Evolutionary conservation across 2,113 vertebrate species (phyloP).

Genomic region (Sula dactylatra): DNA sequence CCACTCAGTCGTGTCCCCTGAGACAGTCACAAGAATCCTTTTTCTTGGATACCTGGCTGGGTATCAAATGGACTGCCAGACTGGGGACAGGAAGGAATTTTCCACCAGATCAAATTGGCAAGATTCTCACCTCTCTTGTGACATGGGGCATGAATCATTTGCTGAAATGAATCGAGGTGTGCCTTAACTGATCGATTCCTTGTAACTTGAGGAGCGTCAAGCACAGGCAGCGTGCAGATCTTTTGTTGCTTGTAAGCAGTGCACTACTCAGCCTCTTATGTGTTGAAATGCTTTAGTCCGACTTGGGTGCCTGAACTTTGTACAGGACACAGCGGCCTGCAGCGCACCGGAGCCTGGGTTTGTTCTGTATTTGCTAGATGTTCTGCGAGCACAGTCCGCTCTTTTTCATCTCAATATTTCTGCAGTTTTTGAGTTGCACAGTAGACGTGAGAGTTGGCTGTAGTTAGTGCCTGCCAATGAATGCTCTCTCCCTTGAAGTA

Average conservation of each 20-base stretch:
- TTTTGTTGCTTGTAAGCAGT: background rate
- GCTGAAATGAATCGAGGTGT: background rate
- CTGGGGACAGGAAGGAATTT: slow-evolving; percentile 12
- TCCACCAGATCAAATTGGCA: slow-evolving; percentile 11
- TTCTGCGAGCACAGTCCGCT: background rate
- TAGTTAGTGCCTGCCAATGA: background rate
- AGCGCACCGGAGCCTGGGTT: background rate
- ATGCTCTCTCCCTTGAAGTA: background rate
- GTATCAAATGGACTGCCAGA: background rate
- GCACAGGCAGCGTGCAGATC: background rate
- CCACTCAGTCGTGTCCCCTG: background rate
- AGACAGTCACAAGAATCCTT: background rate
- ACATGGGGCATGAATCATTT: background rate
- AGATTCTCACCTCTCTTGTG: background rate
- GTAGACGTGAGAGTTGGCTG: background rate
- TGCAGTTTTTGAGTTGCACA: background rate
- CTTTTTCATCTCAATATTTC: background rate
- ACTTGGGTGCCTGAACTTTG: background rate
- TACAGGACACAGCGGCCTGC: background rate
- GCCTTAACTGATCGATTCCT: background rate
- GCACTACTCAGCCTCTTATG: background rate
- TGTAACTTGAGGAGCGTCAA: background rate
- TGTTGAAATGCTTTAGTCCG: background rate
- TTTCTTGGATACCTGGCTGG: background rate
- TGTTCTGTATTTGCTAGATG: fast-evolving